A percentile compares a stretch with the other conserved stretches of the same genome.
Conservation (phyloP, 2,113 vertebrate species). For the Scartelaos histophorus region DNA sequence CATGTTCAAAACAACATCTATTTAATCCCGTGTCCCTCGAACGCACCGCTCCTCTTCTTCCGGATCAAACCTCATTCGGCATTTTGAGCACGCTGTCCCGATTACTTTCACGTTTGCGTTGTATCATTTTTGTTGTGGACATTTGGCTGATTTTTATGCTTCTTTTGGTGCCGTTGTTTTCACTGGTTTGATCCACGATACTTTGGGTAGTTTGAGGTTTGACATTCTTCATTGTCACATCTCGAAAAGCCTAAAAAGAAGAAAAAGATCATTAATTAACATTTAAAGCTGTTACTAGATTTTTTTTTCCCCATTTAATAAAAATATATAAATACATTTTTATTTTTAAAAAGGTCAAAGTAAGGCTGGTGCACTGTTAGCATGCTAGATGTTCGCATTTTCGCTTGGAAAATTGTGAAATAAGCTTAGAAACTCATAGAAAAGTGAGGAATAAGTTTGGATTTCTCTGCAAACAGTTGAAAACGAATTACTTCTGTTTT, state of each 20-base stretch:
- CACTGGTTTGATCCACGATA: conserved; percentile 26
- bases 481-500: no score
- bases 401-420: no score
- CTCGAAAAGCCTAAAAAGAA: conserved; percentile 52
- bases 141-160: not conserved
- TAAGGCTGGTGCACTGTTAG: no score
- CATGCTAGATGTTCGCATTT: no score
- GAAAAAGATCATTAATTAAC: conserved; percentile 7
- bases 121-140: not conserved
- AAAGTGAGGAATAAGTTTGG: no score
- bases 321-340: no score
- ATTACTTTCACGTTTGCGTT: not conserved
- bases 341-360: no score
- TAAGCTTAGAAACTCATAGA: no score
- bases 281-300: no score
- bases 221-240: conserved; percentile 43
- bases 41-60: not conserved
- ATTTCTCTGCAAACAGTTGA: no score
- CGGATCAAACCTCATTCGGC: conserved; percentile 26
- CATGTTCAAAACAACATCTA: conserved; percentile 23
- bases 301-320: no score
- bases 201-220: conserved; percentile 32
- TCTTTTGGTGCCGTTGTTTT: conserved; percentile 4
- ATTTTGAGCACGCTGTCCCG: not conserved
- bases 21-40: conserved; percentile 22